phyloP scores from a whole-genome alignment of 2,797 vertebrate species.

The Acropternis orthonyx region DNA sequence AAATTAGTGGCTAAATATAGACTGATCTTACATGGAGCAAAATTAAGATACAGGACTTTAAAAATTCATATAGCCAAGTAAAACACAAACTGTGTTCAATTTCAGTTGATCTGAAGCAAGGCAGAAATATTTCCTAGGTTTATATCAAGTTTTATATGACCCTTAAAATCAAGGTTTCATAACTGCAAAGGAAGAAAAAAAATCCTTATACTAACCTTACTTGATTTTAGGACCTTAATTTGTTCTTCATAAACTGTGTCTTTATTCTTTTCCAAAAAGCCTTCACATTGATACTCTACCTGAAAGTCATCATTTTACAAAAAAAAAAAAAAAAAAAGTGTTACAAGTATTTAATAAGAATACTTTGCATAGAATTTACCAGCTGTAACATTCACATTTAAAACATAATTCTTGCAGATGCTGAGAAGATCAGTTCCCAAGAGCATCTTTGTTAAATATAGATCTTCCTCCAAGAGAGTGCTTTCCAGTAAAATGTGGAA shows the following conservation, averaged over 20 bases:
- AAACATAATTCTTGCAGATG: neutral
- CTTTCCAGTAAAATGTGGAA: neutral
- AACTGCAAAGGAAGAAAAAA: neutral
- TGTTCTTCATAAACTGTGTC: conserved; percentile 98
- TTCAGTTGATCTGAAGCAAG: neutral
- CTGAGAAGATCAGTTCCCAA: neutral
- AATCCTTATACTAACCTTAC: conserved; percentile 85
- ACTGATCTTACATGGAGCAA: neutral
- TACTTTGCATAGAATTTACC: neutral
- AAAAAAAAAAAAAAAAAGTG: neutral
- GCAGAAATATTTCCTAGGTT: neutral
- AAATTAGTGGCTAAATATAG: neutral
- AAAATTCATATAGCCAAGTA: neutral
- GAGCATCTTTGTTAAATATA: neutral
- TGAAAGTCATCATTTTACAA: conserved; percentile 67
- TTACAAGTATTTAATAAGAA: neutral
- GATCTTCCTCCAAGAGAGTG: neutral
- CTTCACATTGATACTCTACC: conserved; percentile 98
- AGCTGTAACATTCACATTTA: neutral
- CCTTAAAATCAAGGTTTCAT: neutral
- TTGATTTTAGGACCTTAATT: conserved; percentile 94
- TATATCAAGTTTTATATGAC: neutral
- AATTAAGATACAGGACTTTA: neutral
- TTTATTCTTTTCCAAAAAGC: conserved; percentile 98
- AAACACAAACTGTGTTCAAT: neutral